These are phyloP conservation scores for Ficedula albicollis DNA, from an alignment of 2,797 vertebrate genomes.

Conservation along the genomic window DNA sequence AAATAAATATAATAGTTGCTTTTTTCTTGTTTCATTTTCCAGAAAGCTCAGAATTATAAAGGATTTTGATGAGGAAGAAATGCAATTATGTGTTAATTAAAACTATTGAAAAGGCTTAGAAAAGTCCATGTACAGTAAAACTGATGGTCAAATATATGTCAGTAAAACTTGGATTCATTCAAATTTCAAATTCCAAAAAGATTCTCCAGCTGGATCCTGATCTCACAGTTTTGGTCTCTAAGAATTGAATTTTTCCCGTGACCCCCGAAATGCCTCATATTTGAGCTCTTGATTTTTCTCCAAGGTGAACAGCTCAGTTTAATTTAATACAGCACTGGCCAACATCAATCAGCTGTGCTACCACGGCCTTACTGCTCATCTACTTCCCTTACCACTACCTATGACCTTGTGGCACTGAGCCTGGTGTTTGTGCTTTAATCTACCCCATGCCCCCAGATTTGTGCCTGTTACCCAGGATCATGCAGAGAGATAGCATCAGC, in stretches of 20 bases:
- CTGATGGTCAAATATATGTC: background rate
- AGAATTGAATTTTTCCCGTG: background rate
- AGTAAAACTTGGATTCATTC: background rate
- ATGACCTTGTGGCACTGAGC: rapidly evolving
- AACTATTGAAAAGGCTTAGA: background rate
- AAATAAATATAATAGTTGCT: background rate
- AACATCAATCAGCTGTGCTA: background rate
- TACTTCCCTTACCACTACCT: background rate
- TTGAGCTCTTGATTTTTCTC: background rate
- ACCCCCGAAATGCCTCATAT: background rate
- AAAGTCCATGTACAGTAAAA: background rate
- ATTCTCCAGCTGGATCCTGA: background rate
- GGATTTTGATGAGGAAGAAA: background rate
- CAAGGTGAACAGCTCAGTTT: background rate
- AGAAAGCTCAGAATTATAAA: background rate
- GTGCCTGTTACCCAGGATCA: background rate
- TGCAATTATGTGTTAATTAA: background rate
- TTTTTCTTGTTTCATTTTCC: background rate
- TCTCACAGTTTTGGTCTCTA: background rate
- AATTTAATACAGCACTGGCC: background rate
- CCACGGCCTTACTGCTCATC: background rate
- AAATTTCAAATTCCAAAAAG: background rate
- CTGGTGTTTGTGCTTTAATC: background rate
- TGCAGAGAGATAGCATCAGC: background rate
- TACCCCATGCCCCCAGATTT: rapidly evolving